A percentile compares a stretch with the other conserved stretches of the same genome.
Conservation (phyloP, 1,140 invertebrate genomes). For the Colletes latitarsis region DNA sequence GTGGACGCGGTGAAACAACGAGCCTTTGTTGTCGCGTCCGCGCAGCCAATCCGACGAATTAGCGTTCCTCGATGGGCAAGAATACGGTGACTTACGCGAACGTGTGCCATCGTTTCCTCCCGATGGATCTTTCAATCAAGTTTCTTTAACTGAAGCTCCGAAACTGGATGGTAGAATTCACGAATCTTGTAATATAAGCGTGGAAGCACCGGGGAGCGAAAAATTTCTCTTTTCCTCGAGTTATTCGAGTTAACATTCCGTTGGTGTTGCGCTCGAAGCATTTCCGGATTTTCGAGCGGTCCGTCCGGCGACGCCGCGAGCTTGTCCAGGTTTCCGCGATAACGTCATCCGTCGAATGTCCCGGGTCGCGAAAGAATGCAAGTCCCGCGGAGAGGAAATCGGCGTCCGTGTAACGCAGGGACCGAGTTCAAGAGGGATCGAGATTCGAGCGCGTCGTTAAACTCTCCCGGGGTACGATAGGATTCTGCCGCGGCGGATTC, state of each 20-base stretch:
- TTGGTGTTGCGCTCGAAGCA: background rate
- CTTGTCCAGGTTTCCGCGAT: background rate
- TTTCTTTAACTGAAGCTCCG: no score
- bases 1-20: constrained; percentile 46
- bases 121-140: no score
- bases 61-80: background rate
- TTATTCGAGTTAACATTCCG: background rate
- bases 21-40: constrained; percentile 17
- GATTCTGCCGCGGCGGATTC: constrained; percentile 23
- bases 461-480: background rate
- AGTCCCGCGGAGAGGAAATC: background rate
- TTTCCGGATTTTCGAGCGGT: background rate
- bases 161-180: no score
- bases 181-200: no score
- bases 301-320: background rate
- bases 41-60: constrained; percentile 1
- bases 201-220: no score
- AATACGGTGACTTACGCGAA: background rate
- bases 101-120: no score
- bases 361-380: background rate
- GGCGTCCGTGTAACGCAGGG: background rate
- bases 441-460: constrained; percentile 35
- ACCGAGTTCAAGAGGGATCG: background rate
- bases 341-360: constrained; percentile 4
- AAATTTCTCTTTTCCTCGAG: background rate